Evolutionary conservation across 2,888 invertebrate species (phyloP), one percentile per base, ranked within the genome.

Genomic region (Euclidia mi): DNA sequence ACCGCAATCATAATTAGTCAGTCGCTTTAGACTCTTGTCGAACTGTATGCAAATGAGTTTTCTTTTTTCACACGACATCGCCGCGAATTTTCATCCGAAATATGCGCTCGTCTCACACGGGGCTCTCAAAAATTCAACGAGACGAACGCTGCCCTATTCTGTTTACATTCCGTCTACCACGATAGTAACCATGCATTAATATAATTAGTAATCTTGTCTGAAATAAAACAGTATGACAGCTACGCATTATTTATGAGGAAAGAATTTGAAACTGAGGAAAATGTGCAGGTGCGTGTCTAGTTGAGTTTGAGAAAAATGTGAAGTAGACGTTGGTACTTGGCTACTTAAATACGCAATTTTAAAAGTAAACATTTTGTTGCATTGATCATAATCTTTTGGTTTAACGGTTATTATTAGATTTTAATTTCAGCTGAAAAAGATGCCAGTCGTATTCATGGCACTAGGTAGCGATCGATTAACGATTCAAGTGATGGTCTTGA

Each of bases 71-170:
- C 73, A 78, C 82, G 79, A 82, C 87, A 79, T 79, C 74, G 76
- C 75, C 77, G 81, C 82, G 83, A 81, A 84, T 85, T 89, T 88
- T 87, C 87, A 89, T 85, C 83, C 84, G 76, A 87, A 90, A 90
- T 86, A 86, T 83, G 83, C 84, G 77, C 77, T 71, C 71, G 85
- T 79, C 85, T 88, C 88, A 87, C 82, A 87, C 81, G 86, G 76
- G 77, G 81, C 86, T 63, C 90, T 92, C 91, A 88, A 91, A 92
- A 90, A 92, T 92, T 90, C 90, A 89, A 83, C 90, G 85, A 84
- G 74, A 78, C 79, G 78, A 76, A 71, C 74, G 71, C 70, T 45
- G 68, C 52, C 80, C 50, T 87, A 90, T 89, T 91, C 90, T 82
- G 82, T 66, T 66, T 71, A 65, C 34, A 56, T 58, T 46, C 47